Evolutionary conservation across 2,113 vertebrate species (phyloP).

Genomic region (Zootoca vivipara): DNA sequence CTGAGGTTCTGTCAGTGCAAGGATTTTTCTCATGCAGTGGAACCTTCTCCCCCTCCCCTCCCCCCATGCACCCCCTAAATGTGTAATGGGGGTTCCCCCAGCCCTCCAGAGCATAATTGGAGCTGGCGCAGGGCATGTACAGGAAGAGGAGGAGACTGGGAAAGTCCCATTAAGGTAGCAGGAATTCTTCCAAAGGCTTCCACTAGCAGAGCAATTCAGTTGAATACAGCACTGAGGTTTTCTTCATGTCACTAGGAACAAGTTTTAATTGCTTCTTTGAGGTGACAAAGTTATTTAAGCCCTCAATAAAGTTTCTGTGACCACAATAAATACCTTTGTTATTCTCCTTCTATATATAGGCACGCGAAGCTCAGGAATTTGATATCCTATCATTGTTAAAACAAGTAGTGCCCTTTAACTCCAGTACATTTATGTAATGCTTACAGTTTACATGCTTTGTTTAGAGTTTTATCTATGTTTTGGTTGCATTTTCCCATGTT

Average conservation of each 20-base stretch:
- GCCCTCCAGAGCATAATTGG: too few species aligned
- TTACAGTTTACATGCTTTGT: background rate
- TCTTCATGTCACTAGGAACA: background rate
- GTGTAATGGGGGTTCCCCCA: too few species aligned
- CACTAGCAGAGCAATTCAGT: too few species aligned
- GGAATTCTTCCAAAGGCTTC: too few species aligned
- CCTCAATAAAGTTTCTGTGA: background rate
- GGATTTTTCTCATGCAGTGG: too few species aligned
- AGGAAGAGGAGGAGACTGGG: too few species aligned
- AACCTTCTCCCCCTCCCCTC: too few species aligned
- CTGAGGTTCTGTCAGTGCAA: too few species aligned
- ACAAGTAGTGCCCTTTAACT: background rate
- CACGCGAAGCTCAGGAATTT: background rate
- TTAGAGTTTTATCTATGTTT: background rate
- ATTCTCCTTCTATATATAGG: background rate
- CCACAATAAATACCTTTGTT: background rate
- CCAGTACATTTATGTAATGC: background rate
- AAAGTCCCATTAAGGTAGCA: too few species aligned
- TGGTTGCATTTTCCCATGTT: background rate
- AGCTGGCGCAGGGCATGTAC: too few species aligned
- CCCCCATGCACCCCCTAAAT: too few species aligned
- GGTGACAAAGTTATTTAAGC: too few species aligned
- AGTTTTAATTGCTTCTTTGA: background rate
- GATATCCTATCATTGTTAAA: background rate
- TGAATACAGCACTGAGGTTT: background rate